These are phyloP conservation scores for Tragelaphus scriptus DNA, from an alignment of 2,113 vertebrate species.

Conservation along the genomic window DNA sequence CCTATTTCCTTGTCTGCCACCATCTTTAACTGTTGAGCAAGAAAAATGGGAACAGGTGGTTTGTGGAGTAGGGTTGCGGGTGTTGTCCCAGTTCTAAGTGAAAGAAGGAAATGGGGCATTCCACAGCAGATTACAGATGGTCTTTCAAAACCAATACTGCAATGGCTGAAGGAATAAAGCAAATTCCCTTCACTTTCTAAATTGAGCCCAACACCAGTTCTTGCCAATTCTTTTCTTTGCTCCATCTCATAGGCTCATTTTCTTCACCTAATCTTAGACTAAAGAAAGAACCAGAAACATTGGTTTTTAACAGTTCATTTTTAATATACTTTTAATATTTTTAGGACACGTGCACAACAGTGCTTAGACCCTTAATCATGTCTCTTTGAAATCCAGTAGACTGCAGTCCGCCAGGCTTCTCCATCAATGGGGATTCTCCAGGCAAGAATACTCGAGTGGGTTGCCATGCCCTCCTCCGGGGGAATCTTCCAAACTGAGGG, in stretches of 20 bases:
- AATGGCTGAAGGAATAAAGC: not conserved
- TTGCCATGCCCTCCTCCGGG: not conserved
- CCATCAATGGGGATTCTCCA: not conserved
- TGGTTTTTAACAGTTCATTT: not conserved
- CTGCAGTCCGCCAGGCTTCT: not conserved
- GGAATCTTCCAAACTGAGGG: not conserved
- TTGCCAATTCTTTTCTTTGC: not conserved
- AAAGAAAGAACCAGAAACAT: not conserved
- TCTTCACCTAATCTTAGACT: not conserved
- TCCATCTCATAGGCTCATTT: not conserved
- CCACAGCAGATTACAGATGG: not conserved
- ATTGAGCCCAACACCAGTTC: not conserved
- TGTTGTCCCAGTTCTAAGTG: not conserved
- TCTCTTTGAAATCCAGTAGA: not conserved
- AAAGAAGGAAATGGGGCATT: not conserved
- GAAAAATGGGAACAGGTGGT: not conserved
- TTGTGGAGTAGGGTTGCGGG: rapidly evolving
- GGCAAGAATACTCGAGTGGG: not conserved
- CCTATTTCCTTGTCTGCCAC: not conserved
- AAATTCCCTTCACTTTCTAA: not conserved
- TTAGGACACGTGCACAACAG: not conserved
- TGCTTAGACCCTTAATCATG: not conserved
- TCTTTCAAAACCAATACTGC: not conserved
- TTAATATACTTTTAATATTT: not conserved
- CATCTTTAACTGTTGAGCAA: not conserved